These are phyloP conservation scores for Stegastes partitus DNA, from an alignment of 2,113 vertebrate species.

Conservation along the genomic window DNA sequence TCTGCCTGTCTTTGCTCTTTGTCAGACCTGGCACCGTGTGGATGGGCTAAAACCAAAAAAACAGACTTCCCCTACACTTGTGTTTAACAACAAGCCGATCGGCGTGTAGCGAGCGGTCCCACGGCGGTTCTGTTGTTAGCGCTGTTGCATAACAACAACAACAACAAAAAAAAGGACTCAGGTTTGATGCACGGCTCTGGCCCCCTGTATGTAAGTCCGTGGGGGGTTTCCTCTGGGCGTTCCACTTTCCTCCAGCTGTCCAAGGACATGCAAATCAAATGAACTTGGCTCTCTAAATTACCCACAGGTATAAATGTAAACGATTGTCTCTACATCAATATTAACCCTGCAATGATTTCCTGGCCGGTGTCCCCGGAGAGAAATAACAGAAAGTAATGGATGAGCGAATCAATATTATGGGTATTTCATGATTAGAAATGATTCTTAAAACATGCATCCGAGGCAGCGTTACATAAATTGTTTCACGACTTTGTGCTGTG, in stretches of 20 bases:
- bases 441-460: conserved; percentile 11
- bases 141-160: conserved; percentile 22
- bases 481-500: neutral
- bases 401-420: neutral
- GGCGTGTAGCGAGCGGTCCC: conserved; percentile 13
- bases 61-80: conserved; percentile 23
- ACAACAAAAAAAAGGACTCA: conserved; percentile 18
- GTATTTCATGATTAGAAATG: neutral
- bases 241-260: conserved; percentile 42
- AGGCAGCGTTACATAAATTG: conserved; percentile 10
- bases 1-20: neutral
- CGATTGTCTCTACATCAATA: conserved; percentile 32
- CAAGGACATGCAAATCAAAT: conserved; percentile 46
- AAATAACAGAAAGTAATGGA: neutral
- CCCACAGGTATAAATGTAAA: conserved; percentile 35
- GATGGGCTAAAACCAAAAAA: conserved; percentile 21
- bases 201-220: neutral
- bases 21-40: neutral
- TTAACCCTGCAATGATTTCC: conserved; percentile 15
- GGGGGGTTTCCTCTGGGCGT: conserved; percentile 24
- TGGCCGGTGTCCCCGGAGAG: neutral
- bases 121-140: conserved; percentile 11
- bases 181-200: conserved; percentile 21
- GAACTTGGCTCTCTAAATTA: conserved; percentile 26
- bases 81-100: conserved; percentile 3